Base-by-base conservation (phyloP, 2,113 vertebrate species). In the Rhineura floridana region DNA sequence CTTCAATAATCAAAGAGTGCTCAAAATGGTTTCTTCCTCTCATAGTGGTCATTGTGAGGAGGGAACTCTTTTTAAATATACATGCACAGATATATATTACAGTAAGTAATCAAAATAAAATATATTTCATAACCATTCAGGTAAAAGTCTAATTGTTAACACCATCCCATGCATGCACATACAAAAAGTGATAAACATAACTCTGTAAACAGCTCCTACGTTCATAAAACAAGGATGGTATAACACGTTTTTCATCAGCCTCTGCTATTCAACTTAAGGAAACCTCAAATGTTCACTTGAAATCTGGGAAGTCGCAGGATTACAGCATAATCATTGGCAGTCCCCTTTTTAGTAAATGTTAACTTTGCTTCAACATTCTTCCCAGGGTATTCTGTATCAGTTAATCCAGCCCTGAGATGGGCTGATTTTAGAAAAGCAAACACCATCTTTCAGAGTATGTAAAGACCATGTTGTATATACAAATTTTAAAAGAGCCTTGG, bases 371-470 rank as follows among this genome's bases (percentile, higher is more conserved):
- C 92, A 94, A 89, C 90, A 84, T 30, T 44, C 83, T 90, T 93
- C 90, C 94, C 87, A 72, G 91, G 77, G 83, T 84, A 90, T 93
- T 93, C 85, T 93, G 92, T 88, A 90, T 87, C 79, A 92, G 84
- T 90, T 94, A 94, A 94, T 94, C 86, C 91, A 93, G 6, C 65
- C 59, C 79, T 83, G 70, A 90, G 86, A 36, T 84, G 86, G 90
- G 91, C 88, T 90, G 84, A 82, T 90, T 91, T 79, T 79, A 55
- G 2, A 42, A 84, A 89, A 72, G 33, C 67, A 83, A 87, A 81
- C n/a, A 46, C 59, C 44, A 0, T 1, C 52, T 90, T 87, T 82
- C 87, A 83, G 82, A 42, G 28, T 46, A 39, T 91, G 62, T 6
- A 72, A 33, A 28, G 76, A 44, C 19, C 13, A 0, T 81, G 55